Evolutionary conservation across 2,797 vertebrate genomes (phyloP), one percentile per base, ranked within the genome.

Genomic region (Urophycis tenuis): DNA sequence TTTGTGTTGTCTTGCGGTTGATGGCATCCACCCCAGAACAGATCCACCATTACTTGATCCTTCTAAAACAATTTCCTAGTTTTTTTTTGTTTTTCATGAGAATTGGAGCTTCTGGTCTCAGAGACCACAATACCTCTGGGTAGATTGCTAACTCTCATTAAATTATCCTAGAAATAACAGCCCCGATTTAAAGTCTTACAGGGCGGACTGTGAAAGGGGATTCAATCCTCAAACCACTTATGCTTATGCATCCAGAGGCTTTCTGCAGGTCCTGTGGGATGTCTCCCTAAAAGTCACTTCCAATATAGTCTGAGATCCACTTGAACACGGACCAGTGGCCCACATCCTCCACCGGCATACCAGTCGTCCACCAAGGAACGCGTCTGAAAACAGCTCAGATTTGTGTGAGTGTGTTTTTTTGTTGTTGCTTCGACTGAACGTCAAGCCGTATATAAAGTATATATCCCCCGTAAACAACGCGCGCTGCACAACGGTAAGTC

Each of bases 291-390:
- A 77, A 82, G 85, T 89, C 85, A 84, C 79, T 85, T 87, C 84
- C 86, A 75, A 91, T 91, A 88, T 77, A 80, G 81, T 75, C 73
- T 75, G 75, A 77, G 81, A 89, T 90, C 85, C 71, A 80, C 86
- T 87, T 83, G 73, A 83, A 81, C 83, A 73, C 74, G 45, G 74
- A 69, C 75, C 77, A 77, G 74, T 17, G 72, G 70, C 81, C 80
- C 74, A 72, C 75, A 25, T 30, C 30, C 41, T 82, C 69, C 49
- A 36, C 73, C 75, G 34, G 32, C 81, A 78, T 75, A 67, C 31
- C 84, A 85, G 72, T 2, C 39, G 35, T 80, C 85, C 77, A 71
- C 74, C 19, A 71, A 67, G 22, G 75, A 83, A 80, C 85, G 17
- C 49, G 45, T 36, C 78, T 19, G 22, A n/a, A 17, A 60, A 60